Base-by-base conservation (phyloP, 2,888 invertebrate genomes). In the Trileptium ribeirensis region DNA sequence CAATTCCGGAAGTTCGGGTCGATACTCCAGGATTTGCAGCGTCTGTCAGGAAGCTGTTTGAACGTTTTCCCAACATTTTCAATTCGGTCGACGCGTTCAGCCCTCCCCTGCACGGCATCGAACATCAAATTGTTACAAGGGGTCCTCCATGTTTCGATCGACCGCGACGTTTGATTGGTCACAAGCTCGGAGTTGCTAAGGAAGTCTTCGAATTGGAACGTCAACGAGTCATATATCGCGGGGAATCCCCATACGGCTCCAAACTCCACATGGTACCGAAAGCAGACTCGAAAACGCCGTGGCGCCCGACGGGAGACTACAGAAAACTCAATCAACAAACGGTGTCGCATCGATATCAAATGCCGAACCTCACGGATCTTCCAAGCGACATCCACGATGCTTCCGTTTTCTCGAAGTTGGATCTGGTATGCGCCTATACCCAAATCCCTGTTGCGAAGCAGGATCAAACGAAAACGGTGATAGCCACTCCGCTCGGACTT, bases 401-500 rank as follows among this genome's bases (percentile, higher is more conserved):
- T 8, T 24, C 51, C 8, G 51, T n/a, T 64, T 64, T 64, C 19
- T 24, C 64, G n/a, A 64, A n/a, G n/a, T n/a, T 64, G 64, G 64
- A 64, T 24, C 64, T n/a, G 64, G 19, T n/a, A 64, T 89, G 81
- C 31, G 88, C 87, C 19, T 87, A 89, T 51, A 86, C 82, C 85
- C 86, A 86, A 51, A 90, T 84, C 67, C 88, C 87, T 29, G 90
- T 89, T 81, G 86, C 88, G 83, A 90, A 89, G 90, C 90, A 90
- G 0, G 90, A 90, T 89, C 89, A 81, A 31, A 86, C 86, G 34
- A 51, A 70, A 38, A 77, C 34, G 51, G 31, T 24, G 75, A 19
- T 29, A n/a, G n/a, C n/a, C n/a, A n/a, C n/a, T n/a, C n/a, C n/a
- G n/a, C n/a, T n/a, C n/a, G n/a, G n/a, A n/a, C n/a, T n/a, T n/a